Base-by-base conservation (phyloP, 2,113 vertebrate genomes). In the Paedocypris sp. region DNA sequence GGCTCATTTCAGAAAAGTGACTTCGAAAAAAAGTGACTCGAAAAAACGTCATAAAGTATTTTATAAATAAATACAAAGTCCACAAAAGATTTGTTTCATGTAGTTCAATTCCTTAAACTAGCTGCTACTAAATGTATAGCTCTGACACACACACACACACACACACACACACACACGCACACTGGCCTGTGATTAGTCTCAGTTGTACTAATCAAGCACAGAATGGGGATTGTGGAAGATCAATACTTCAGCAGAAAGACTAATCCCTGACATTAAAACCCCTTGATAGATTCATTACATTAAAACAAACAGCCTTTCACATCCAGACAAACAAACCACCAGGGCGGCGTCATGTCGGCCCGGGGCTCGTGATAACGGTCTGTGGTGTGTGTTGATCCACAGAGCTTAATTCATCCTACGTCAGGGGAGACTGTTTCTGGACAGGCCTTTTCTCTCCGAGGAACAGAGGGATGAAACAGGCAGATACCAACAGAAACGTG, bases 261-360 rank as follows among this genome's bases (percentile, higher is more conserved):
- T 36, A 47, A 60, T 25, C 57, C 4, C 5, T 36, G 31, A 47
- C 57, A 36, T 59, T 47, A 46, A 35, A 36, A n/a, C 10, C 31
- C 48, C 5, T 29, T 22, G 11, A 47, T 36, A 13, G 16, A 28
- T 47, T 35, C 41, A 64, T 10, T 10, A 31, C 52, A n/a, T 4
- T 16, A 45, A 49, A 16, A 29, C 20, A 39, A 4, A 6, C 5
- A 28, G n/a, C n/a, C n/a, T n/a, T n/a, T n/a, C 3, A 39, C 36
- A 9, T 9, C 22, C 35, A 41, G 9, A 29, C 36, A 29, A 19
- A 41, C 35, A 41, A 41, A 56, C 11, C 31, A 38, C 20, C 2
- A 39, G 35, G 19, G 7, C n/a, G n/a, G n/a, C n/a, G n/a, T n/a
- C n/a, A n/a, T n/a, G n/a, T n/a, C n/a, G n/a, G n/a, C n/a, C n/a